Conservation (phyloP, 1,140 invertebrate genomes). For the Drosophila gunungcola region DNA sequence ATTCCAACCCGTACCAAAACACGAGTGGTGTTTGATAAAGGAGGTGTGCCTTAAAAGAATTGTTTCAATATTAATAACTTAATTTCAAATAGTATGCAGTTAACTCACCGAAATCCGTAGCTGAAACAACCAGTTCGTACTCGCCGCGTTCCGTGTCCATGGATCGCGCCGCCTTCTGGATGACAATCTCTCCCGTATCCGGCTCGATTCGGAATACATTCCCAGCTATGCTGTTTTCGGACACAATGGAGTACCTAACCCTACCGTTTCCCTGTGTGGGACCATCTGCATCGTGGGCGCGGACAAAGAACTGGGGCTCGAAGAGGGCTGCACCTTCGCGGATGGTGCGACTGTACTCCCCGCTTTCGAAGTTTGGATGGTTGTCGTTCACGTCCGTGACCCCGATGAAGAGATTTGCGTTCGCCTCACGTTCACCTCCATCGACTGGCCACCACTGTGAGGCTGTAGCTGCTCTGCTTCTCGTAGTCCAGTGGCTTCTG, state of each 20-base stretch:
- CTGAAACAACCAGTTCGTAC: conserved; percentile 89
- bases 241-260: conserved; percentile 89
- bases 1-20: conserved; percentile 90
- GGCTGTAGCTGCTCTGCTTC: conserved; percentile 90
- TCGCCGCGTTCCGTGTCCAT: conserved; percentile 90
- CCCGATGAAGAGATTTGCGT: conserved; percentile 89
- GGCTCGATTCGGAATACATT: conserved; percentile 88
- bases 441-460: conserved; percentile 92
- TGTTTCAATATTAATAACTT: neutral
- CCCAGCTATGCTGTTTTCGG: conserved; percentile 88
- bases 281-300: conserved; percentile 90
- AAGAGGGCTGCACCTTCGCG: conserved; percentile 90
- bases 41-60: conserved; percentile 84
- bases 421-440: conserved; percentile 89
- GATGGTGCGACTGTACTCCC: conserved; percentile 90
- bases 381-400: conserved; percentile 94
- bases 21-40: conserved; percentile 88
- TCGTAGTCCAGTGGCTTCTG: conserved; percentile 90
- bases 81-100: no score
- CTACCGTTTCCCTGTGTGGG: conserved; percentile 88
- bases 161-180: conserved; percentile 88
- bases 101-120: conserved; percentile 88
- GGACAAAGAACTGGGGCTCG: conserved; percentile 90
- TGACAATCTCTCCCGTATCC: conserved; percentile 89
- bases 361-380: conserved; percentile 90